These are phyloP conservation scores for Yponomeuta plumbellus DNA, from an alignment of 2,888 invertebrate species.

Conservation along the genomic window DNA sequence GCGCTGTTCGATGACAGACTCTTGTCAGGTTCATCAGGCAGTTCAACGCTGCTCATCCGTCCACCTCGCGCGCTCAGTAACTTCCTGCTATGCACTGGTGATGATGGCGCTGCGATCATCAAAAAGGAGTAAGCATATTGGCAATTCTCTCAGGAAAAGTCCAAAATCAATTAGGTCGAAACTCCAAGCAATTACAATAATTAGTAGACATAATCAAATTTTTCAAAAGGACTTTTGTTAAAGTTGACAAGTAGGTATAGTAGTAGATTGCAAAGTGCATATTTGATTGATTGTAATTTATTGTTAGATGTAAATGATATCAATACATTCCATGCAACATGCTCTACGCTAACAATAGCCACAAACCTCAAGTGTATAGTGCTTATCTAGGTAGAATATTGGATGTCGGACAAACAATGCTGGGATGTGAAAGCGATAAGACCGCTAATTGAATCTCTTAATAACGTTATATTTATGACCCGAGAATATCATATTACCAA, in stretches of 20 bases:
- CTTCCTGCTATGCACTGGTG: slow-evolving; percentile 92
- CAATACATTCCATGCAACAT: slow-evolving; percentile 3
- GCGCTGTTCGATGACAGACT: slow-evolving; percentile 94
- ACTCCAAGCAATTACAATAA: background rate
- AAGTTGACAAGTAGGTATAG: background rate
- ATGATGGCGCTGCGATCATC: slow-evolving; percentile 85
- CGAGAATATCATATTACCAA: slow-evolving; percentile 19
- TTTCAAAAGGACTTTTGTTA: background rate
- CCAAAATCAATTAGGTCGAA: background rate
- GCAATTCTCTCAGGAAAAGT: background rate
- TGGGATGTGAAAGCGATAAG: slow-evolving; percentile 44
- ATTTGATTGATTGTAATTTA: background rate
- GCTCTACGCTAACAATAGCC: background rate
- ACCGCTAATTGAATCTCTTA: slow-evolving; percentile 25
- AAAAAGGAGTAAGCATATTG: background rate
- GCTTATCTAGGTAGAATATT: slow-evolving; percentile 36
- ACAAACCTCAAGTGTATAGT: background rate
- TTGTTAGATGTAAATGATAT: background rate
- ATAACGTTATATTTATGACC: slow-evolving; percentile 24
- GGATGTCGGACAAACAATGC: slow-evolving; percentile 49
- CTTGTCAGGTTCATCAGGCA: slow-evolving; percentile 93
- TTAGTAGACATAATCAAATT: background rate
- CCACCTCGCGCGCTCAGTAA: slow-evolving; percentile 87
- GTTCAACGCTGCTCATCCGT: slow-evolving; percentile 94
- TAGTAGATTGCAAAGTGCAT: background rate